Evolutionary conservation across 2,888 invertebrate species (phyloP), one percentile per base, ranked within the genome.

Genomic region (Urechis unicinctus): DNA sequence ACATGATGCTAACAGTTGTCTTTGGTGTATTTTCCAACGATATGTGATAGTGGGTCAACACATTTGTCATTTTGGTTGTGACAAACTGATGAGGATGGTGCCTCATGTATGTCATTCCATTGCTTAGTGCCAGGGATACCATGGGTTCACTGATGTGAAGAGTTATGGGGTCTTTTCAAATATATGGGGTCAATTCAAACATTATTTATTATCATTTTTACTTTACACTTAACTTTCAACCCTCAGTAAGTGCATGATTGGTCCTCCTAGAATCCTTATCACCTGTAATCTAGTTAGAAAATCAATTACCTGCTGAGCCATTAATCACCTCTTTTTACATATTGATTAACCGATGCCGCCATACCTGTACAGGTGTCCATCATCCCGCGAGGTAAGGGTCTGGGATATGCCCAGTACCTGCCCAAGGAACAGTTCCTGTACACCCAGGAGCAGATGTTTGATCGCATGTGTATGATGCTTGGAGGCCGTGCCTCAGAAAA

Each of bases 401-500:
- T 99, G 50, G 98, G 98, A 5, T 99, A 98, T 78, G 98, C 98
- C 0, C 97, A 97, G 78, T 99, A 99, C 79, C 83, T 98, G 67
- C 98, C 98, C 0, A 96, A 92, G 80, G 98, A 99, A 80, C 96
- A 97, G 78, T 97, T 92, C 79, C 82, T 99, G 50, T 91, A 97
- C 75, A 90, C 95, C 56, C 90, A 89, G 78, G 96, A 98, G 78
- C 98, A 99, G 78, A 76, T 97, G 2, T 88, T 94, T 65, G 96
- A 97, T 74, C 83, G 94, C 68, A 98, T 98, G 96, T 98, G 97
- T 78, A 96, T 98, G 94, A 92, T 95, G 0, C 82, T 98, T 1
- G 97, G 97, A n/a, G 98, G 97, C 0, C 83, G 98, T 65, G 96
- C 92, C 0, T 89, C 97, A 0, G 98, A 99, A 78, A 91, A 96